phyloP scores from a whole-genome alignment of 2,797 vertebrate genomes.

The Chaetophractus vellerosus region DNA sequence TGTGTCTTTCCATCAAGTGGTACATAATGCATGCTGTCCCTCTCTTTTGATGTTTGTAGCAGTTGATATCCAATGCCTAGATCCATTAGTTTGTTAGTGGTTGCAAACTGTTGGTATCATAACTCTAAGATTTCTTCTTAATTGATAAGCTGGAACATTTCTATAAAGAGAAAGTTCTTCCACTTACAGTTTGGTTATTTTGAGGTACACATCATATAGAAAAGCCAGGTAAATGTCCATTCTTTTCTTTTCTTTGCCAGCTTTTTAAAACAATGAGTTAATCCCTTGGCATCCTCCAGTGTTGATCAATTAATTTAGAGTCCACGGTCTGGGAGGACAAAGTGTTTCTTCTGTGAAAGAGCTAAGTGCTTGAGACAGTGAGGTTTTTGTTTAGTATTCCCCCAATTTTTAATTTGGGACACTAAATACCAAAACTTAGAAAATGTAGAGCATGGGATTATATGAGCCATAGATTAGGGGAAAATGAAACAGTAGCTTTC shows the following conservation, averaged over 20 bases:
- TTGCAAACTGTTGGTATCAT: not conserved
- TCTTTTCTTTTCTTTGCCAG: not conserved
- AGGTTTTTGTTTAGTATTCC: not conserved
- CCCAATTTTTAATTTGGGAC: not conserved
- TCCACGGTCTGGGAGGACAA: not conserved
- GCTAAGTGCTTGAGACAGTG: not conserved
- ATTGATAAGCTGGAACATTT: not conserved
- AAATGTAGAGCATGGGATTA: not conserved
- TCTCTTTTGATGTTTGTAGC: not conserved
- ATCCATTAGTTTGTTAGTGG: not conserved
- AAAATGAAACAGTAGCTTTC: not conserved
- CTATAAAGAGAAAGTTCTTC: not conserved
- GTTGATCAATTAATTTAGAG: not conserved
- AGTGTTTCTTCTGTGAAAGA: constrained; percentile 16
- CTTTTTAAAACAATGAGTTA: not conserved
- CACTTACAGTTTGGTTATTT: not conserved
- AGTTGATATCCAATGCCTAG: not conserved
- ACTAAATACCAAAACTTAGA: not conserved
- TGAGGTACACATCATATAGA: not conserved
- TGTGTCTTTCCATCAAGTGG: not conserved
- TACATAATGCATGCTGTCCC: not conserved
- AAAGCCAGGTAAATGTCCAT: not conserved
- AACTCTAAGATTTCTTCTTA: not conserved
- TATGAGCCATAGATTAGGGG: not conserved
- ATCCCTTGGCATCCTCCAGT: not conserved